These are phyloP conservation scores for Xylocampa areola DNA, from an alignment of 2,888 invertebrate genomes.

Conservation along the genomic window DNA sequence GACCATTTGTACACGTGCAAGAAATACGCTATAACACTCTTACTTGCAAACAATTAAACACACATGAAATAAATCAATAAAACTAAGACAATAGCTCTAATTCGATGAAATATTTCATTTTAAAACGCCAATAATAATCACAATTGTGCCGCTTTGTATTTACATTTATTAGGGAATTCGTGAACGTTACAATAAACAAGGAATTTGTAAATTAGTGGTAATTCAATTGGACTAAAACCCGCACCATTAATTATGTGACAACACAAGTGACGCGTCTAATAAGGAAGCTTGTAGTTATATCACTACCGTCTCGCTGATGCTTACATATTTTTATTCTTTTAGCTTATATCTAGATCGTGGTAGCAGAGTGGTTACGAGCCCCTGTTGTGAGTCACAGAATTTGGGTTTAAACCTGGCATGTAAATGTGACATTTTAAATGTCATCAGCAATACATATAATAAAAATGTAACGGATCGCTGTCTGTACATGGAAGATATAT, in stretches of 20 bases:
- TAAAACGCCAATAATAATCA: background rate
- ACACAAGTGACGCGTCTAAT: conserved; percentile 59
- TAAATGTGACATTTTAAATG: no score
- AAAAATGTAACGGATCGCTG: no score
- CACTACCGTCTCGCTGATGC: conserved; percentile 50
- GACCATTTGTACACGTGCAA: conserved; percentile 65
- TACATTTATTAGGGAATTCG: conserved; percentile 53
- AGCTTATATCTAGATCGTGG: conserved; percentile 31
- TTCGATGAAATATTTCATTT: conserved; percentile 12
- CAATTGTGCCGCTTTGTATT: conserved; percentile 4
- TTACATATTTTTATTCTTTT: conserved; percentile 43
- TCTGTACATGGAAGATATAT: no score
- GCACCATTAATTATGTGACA: conserved; percentile 72
- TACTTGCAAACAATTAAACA: conserved; percentile 59
- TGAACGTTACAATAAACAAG: conserved; percentile 65
- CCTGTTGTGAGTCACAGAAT: no score
- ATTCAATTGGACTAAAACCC: conserved; percentile 80
- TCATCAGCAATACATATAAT: no score
- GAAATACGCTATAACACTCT: conserved; percentile 65
- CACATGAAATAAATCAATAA: conserved; percentile 56
- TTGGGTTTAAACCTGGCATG: no score
- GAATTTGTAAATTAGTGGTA: conserved; percentile 58
- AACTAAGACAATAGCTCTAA: conserved; percentile 31
- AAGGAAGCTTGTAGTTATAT: conserved; percentile 58
- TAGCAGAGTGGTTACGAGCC: no score